Percentiles rank a stretch among this genome's conserved stretches.
Conservation (phyloP, 2,113 vertebrate genomes). For the Corythornis vintsioides region DNA sequence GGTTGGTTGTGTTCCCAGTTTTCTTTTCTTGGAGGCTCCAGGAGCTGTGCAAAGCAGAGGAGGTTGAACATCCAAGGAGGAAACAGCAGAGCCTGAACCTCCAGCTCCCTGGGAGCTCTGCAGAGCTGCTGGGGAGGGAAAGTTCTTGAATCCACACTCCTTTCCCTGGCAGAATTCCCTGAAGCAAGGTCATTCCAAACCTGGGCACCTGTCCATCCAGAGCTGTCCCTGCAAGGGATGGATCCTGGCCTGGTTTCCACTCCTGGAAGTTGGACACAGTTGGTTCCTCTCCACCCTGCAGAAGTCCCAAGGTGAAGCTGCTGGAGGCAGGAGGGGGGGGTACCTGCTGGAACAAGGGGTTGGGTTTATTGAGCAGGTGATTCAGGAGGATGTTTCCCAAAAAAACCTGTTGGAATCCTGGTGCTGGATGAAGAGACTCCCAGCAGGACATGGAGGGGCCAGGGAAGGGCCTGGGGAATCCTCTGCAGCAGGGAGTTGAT, state of each 20-base stretch:
- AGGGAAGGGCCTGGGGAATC: too few relatives aligned
- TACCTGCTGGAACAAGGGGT: not conserved
- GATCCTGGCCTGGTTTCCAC: not conserved
- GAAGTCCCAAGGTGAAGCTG: not conserved
- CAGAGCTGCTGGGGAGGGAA: not conserved
- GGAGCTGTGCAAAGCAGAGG: not conserved
- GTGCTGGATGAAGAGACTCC: not conserved
- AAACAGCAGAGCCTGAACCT: not conserved
- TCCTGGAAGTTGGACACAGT: not conserved
- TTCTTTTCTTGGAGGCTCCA: not conserved
- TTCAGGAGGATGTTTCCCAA: not conserved
- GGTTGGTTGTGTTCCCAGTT: not conserved
- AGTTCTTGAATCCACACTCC: not conserved
- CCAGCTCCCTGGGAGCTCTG: not conserved
- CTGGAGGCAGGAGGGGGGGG: not conserved
- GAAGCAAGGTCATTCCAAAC: not conserved
- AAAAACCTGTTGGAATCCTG: too few relatives aligned
- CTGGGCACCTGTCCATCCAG: not conserved
- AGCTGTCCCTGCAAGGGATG: not conserved
- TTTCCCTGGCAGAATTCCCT: not conserved
- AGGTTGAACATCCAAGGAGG: not conserved
- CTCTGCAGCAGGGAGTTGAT: too few relatives aligned
- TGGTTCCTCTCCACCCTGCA: not conserved
- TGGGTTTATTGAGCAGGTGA: not conserved
- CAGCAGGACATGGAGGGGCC: not conserved